A percentile compares a stretch with the other conserved stretches of the same genome.
Evolutionary conservation across 2,797 vertebrate species (phyloP).

Genomic region (Ctenopoma kingsleyae): DNA sequence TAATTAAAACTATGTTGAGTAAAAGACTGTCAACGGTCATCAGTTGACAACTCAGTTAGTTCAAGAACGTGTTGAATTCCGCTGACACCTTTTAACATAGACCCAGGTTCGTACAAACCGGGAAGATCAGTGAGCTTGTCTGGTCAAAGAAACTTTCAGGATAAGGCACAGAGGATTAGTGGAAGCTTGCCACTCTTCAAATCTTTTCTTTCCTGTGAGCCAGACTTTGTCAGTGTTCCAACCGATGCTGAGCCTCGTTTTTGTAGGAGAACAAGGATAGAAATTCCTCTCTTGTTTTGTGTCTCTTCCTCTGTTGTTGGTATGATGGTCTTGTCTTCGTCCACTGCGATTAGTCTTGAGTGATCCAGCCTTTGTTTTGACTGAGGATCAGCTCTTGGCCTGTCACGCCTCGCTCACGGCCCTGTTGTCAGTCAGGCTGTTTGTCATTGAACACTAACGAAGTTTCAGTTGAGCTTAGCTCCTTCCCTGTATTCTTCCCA

Average conservation of each 20-base stretch:
- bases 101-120: slow-evolving; percentile 41
- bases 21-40: slow-evolving; percentile 15
- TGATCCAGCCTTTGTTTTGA: slow-evolving; percentile 61
- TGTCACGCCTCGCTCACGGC: slow-evolving; percentile 42
- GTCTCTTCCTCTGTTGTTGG: slow-evolving; percentile 44
- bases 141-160: slow-evolving; percentile 53
- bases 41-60: not conserved
- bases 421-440: slow-evolving; percentile 28
- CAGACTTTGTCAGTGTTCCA: slow-evolving; percentile 53
- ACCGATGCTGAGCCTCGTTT: slow-evolving; percentile 31
- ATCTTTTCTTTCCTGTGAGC: slow-evolving; percentile 45
- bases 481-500: slow-evolving; percentile 12
- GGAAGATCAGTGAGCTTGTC: slow-evolving; percentile 50
- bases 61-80: slow-evolving; percentile 21
- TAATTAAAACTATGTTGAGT: not conserved
- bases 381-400: slow-evolving; percentile 30
- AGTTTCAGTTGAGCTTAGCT: slow-evolving; percentile 17
- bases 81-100: slow-evolving; percentile 45
- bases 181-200: slow-evolving; percentile 58
- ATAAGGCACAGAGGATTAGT: slow-evolving; percentile 67
- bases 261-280: slow-evolving; percentile 38
- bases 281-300: slow-evolving; percentile 55
- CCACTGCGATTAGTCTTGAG: slow-evolving; percentile 63
- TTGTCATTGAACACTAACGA: slow-evolving; percentile 29
- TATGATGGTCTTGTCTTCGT: slow-evolving; percentile 54